Base-by-base conservation (phyloP, 2,113 vertebrate genomes). In the Corythoichthys haematopterus region DNA sequence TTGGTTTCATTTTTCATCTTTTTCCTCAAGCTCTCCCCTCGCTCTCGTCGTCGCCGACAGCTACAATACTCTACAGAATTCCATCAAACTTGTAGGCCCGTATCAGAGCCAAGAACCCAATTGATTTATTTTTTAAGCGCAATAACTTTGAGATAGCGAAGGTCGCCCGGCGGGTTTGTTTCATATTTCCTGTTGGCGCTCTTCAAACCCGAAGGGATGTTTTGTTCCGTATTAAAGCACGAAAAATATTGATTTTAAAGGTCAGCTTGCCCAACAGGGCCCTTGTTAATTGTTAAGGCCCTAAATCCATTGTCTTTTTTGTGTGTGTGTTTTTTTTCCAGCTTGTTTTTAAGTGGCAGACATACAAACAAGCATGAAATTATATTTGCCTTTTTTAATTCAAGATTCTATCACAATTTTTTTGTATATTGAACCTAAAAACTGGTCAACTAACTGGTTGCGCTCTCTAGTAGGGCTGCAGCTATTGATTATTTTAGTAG, bases 1-100 rank as follows among this genome's bases (percentile, higher is more conserved):
- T 36, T 69, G 59, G 20, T 64, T 55, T 64, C n/a, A 52, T 68
- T 71, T 57, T 58, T 43, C 5, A 16, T 61, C 46, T 47, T 62
- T 46, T 43, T 46, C 16, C 16, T 43, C 37, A 10, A 43, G 58
- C 16, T 37, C 3, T n/a, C 58, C 37, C 37, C 4, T 46, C 40
- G 12, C 16, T 62, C n/a, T 45, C 46, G 40, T 62, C 11, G 28
- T 45, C 43, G 43, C 55, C 12, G 35, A 37, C 55, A 57, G 52
- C 16, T 28, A 28, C 53, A 33, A 10, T 33, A 43, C 9, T 6
- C 6, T 40, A 7, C n/a, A 62, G 12, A 62, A 16, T 62, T 62
- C 11, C 60, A 62, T 62, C 20, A 33, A 14, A 46, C 11, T 46
- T 62, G 12, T 4, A 28, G 60, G 43, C 43, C 36, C 13, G 6